Conservation (phyloP, 1,140 invertebrate genomes). For the Adoxophyes honmai region DNA sequence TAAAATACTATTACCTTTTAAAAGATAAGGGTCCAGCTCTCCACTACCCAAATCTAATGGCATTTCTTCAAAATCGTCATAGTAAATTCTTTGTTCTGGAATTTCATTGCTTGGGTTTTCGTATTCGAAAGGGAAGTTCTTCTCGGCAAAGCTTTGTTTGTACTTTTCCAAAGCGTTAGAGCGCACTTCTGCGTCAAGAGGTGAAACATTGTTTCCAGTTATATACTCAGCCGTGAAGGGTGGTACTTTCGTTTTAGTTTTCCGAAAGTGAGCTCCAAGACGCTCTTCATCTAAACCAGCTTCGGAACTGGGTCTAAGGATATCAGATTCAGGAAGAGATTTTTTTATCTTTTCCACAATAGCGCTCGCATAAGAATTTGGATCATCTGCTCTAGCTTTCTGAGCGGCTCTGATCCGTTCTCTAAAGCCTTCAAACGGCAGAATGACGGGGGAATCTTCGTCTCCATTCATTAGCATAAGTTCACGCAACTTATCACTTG, state of each 20-base stretch:
- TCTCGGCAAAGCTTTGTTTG: constrained; percentile 63
- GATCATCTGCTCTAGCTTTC: constrained; percentile 27
- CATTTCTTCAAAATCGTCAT: constrained; percentile 70
- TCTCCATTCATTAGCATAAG: constrained; percentile 49
- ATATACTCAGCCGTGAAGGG: constrained; percentile 64
- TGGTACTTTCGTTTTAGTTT: constrained; percentile 50
- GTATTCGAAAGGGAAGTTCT: constrained; percentile 68
- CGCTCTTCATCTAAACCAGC: constrained; percentile 56
- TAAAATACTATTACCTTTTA: neutral
- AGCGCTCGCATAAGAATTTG: constrained; percentile 24
- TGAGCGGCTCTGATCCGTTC: constrained; percentile 58
- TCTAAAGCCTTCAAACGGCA: constrained; percentile 64
- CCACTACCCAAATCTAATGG: constrained; percentile 64
- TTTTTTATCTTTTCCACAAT: constrained; percentile 63
- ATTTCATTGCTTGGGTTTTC: constrained; percentile 68
- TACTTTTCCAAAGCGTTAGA: constrained; percentile 66
- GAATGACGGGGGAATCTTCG: constrained; percentile 51
- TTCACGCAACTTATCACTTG: constrained; percentile 61
- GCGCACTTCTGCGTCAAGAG: constrained; percentile 60
- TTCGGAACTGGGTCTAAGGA: constrained; percentile 31
- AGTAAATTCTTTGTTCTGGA: constrained; percentile 76
- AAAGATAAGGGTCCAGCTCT: constrained; percentile 35
- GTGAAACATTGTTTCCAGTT: constrained; percentile 54
- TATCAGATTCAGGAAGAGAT: constrained; percentile 38
- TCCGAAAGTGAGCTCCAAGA: constrained; percentile 58